These are phyloP conservation scores for Callionymus lyra DNA, from an alignment of 2,113 vertebrate genomes.

Conservation along the genomic window DNA sequence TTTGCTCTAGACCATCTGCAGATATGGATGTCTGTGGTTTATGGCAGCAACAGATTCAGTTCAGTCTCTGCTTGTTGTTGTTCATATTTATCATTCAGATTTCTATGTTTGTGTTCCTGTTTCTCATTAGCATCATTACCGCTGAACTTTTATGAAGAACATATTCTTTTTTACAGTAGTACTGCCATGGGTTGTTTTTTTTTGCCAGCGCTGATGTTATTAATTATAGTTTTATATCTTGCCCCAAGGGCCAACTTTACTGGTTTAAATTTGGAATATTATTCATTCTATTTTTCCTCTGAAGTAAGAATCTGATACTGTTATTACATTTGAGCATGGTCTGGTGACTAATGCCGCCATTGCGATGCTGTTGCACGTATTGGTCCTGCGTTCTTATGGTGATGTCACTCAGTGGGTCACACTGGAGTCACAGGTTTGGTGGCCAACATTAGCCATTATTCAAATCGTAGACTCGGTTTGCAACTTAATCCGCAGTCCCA, in stretches of 20 bases:
- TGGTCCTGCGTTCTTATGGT: no score
- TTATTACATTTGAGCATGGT: slow-evolving; percentile 11
- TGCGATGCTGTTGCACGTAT: no score
- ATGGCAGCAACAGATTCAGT: no score
- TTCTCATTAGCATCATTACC: slow-evolving; percentile 24
- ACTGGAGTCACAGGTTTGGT: no score
- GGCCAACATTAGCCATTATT: no score
- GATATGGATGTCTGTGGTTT: slow-evolving; percentile 1
- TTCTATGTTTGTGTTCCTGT: slow-evolving; percentile 11
- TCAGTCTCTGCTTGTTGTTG: no score
- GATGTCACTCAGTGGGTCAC: no score
- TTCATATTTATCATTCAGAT: no score
- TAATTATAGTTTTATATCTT: slow-evolving; percentile 33
- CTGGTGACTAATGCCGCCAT: slow-evolving; percentile 17
- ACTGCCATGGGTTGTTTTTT: slow-evolving; percentile 11
- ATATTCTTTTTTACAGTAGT: not conserved
- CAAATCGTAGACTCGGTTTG: no score
- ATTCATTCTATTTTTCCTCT: slow-evolving; percentile 33
- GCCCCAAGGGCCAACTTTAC: slow-evolving; percentile 28
- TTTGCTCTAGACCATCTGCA: no score
- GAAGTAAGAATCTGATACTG: slow-evolving; percentile 31
- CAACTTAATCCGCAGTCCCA: no score
- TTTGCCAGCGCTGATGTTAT: slow-evolving; percentile 27
- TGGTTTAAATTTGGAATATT: slow-evolving; percentile 34
- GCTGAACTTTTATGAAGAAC: no score